Base-by-base conservation (phyloP, 1,140 invertebrate genomes). In the Drosophila azteca region DNA sequence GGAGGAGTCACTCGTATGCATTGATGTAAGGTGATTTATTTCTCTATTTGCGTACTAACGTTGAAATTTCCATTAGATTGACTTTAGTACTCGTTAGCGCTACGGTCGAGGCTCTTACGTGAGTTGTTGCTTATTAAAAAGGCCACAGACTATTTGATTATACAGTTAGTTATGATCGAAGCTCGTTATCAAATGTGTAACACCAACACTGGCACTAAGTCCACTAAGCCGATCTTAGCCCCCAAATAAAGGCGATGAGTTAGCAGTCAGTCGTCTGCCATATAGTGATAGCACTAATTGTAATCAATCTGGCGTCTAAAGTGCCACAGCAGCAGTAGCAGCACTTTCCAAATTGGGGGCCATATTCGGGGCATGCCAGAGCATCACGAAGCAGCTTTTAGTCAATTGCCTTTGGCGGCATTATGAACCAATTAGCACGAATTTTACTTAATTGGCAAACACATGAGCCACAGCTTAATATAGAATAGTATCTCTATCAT, bases 361-460 rank as follows among this genome's bases (percentile, higher is more conserved):
- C 26, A 57, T 41, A 39, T 11, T 39, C 35, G 35, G 35, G 13
- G n/a, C 35, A 17, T 49, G 35, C 5, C 11, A 1, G 17, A 20
- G 17, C 17, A 20, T 20, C 17, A 20, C 17, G 17, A 1, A 39
- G 35, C 11, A 13, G 35, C 11, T 62, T 64, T 39, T 22, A 71
- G 74, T 71, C 43, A 67, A 77, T 77, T 68, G 50, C 51, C 58
- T 7, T 4, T 77, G 52, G 41, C 35, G 63, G 70, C 79, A 68
- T 81, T 48, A 68, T 75, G 63, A 49, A 58, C 61, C 71, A 84
- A 79, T 84, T 84, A 68, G 60, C 29, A 43, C 43, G 13, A 24
- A 20, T 20, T 51, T 35, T 15, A 15, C 57, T 79, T 82, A 87
- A 87, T 87, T 85, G 82, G 44, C 51, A 31, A n/a, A 45, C 71